phyloP scores from a whole-genome alignment of 2,113 vertebrate species.

The Piprites chloris region DNA sequence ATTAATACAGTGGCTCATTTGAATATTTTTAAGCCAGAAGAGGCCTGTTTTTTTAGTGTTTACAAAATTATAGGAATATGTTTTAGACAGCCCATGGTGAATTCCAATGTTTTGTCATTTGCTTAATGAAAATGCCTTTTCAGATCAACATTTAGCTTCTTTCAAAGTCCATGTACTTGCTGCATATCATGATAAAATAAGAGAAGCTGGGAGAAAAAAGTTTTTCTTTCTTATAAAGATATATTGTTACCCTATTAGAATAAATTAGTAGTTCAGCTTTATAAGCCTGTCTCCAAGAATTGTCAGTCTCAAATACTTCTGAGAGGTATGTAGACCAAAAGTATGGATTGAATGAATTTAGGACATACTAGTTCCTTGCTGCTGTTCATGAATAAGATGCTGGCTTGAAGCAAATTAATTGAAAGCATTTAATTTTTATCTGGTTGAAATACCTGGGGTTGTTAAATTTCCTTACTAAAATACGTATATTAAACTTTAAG shows the following conservation, averaged over 20 bases:
- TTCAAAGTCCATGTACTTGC: not conserved
- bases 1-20: not conserved
- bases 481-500: not conserved
- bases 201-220: not conserved
- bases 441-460: not conserved
- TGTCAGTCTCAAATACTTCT: not conserved
- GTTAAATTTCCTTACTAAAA: not conserved
- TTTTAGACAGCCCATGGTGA: not conserved
- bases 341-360: not conserved
- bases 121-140: not conserved
- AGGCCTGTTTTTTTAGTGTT: not conserved
- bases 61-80: not conserved
- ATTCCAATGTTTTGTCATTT: not conserved
- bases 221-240: not conserved
- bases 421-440: not conserved
- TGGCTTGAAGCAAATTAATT: not conserved
- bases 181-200: not conserved
- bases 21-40: not conserved
- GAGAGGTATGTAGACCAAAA: not conserved
- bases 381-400: not conserved
- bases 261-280: not conserved
- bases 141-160: not conserved
- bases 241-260: not conserved
- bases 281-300: not conserved
- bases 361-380: not conserved